These are phyloP conservation scores for Steinernema khuongi DNA, from an alignment of 1,140 invertebrate species.

Conservation along the genomic window DNA sequence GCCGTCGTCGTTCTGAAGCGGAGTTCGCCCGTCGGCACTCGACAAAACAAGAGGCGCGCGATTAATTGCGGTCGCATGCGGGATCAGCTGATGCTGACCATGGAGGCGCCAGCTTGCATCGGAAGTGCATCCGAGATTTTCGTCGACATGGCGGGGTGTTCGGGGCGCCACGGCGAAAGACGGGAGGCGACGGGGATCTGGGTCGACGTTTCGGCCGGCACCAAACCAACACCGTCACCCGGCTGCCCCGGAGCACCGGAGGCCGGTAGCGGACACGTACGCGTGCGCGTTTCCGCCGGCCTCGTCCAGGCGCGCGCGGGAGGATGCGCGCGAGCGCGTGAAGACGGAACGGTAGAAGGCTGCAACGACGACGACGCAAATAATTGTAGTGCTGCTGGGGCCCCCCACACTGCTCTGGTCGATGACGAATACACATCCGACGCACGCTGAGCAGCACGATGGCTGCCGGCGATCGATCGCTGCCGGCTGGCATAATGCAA, in stretches of 20 bases:
- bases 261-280: constrained; percentile 8
- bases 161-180: not conserved
- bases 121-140: not conserved
- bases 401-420: constrained; percentile 10
- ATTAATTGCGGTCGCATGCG: too few species aligned
- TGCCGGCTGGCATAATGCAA: constrained; percentile 11
- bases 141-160: not conserved
- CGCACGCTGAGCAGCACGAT: constrained; percentile 3
- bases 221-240: not conserved
- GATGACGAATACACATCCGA: constrained; percentile 13
- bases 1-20: too few species aligned
- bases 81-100: too few species aligned
- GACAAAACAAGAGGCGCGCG: too few species aligned
- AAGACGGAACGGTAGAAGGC: constrained; percentile 5
- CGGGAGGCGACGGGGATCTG: constrained; percentile 12
- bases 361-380: not conserved
- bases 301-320: not conserved
- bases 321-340: not conserved
- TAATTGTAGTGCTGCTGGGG: constrained; percentile 14
- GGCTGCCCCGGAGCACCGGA: not conserved
- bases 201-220: constrained; percentile 14
- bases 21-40: too few species aligned
- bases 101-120: too few species aligned
- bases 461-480: constrained; percentile 12
- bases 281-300: not conserved